Base-by-base conservation (phyloP, 2,797 vertebrate species). In the Coregonus sp. region DNA sequence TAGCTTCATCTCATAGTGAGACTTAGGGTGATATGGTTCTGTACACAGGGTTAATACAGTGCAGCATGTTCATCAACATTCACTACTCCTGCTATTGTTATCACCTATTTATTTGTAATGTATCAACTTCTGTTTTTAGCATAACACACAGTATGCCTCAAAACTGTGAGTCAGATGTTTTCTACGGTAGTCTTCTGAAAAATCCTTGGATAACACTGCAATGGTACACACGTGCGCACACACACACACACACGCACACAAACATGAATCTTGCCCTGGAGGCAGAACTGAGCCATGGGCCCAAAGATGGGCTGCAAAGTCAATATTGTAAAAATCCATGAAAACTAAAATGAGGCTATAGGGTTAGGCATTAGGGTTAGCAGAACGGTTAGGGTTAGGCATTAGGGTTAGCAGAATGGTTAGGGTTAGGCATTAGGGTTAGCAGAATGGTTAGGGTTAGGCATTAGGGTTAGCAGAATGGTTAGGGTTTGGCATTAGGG, bases 1-100 rank as follows among this genome's bases (percentile, higher is more conserved):
- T 61, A 80, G 82, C 81, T 75, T 86, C 81, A 78, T 81, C 74
- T 65, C 31, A 72, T 78, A 74, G 47, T 77, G 80, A 85, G 80
- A 85, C 79, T 80, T 67, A 52, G 63, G 74, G 71, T 77, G 75
- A 71, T 16, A 70, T 76, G 84, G 35, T 79, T 78, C 7, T 12
- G 20, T 63, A 25, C 59, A 25, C 59, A 11, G 59, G 20, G 59
- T 11, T 63, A 25, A 63, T 47, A 47, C 40, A 63, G n/a, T 9
- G 20, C 7, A 4, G 9, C 20, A 25, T 12, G n/a, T 29, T 25
- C 20, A 25, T 5, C 59, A 29, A 25, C 11, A 2, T 25, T 25
- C 6, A 20, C 20, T 11, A 25, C 25, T 63, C 59, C 2, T 63
- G 2, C 59, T 11, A 12, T 25, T 63, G 25, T n/a, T 20, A 47